These are phyloP conservation scores for Copsychus sechellarum DNA, from an alignment of 2,113 vertebrate genomes.

Conservation along the genomic window DNA sequence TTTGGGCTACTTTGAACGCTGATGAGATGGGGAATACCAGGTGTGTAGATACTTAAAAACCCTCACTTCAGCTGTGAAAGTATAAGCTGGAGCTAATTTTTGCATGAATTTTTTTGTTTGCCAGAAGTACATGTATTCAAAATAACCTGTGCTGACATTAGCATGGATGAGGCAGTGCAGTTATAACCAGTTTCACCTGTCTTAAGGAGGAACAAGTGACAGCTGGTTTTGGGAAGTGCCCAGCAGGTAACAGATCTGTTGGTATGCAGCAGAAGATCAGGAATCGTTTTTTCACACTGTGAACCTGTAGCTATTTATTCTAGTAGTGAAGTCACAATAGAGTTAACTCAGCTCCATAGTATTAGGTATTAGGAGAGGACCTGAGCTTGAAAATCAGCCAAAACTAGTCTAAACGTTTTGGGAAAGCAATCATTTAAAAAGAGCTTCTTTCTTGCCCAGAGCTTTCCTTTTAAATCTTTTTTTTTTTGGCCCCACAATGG, in stretches of 20 bases:
- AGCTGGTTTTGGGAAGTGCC: background rate
- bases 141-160: background rate
- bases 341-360: background rate
- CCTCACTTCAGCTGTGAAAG: background rate
- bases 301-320: background rate
- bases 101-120: fast-evolving
- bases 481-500: background rate
- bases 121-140: background rate
- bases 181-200: background rate
- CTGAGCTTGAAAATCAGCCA: background rate
- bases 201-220: background rate
- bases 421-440: background rate
- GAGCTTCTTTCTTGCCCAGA: background rate
- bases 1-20: fast-evolving
- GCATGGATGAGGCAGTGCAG: background rate
- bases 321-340: background rate
- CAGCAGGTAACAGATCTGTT: background rate
- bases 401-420: background rate
- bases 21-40: too few relatives aligned
- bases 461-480: background rate
- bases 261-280: background rate
- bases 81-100: background rate
- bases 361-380: background rate
- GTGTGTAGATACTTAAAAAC: background rate
- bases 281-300: background rate